Base-by-base conservation (phyloP, 2,113 vertebrate species). In the Harpagus bidentatus region DNA sequence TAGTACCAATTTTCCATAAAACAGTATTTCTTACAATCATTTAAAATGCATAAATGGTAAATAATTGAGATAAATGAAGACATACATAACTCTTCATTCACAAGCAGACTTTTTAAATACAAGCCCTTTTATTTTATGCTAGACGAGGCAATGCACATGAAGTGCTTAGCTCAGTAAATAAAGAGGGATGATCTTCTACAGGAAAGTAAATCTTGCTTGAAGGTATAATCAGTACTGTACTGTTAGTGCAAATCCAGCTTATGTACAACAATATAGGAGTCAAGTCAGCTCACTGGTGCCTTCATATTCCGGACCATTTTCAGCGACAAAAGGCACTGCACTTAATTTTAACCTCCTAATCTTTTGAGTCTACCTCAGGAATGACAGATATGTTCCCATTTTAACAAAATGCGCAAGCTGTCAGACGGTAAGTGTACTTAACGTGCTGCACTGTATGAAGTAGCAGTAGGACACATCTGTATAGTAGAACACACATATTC, bases 141-240 rank as follows among this genome's bases (percentile, higher is more conserved):
- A 73, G 70, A 91, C 28, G 82, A 95, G 73, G 82, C 42, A 87
- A 40, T 61, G 55, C 43, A 47, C 1, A 2, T 78, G 65, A 84
- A 92, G 48, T 93, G 25, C 89, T 88, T 95, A 88, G 58, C 63
- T 95, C 73, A 74, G 66, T 92, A 94, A 96, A 94, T 94, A 95
- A 88, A 96, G 82, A 95, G 36, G 45, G 84, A 93, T 95, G 76
- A 96, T 95, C 71, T 90, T 93, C 56, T 94, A 56, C 53, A 92
- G 70, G 53, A 84, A 90, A 94, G 66, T 89, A 97, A 93, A 88
- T 95, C 92, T 96, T 91, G 50, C 90, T 95, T 84, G 76, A 94
- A 95, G 62, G 32, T 93, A 83, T 93, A 96, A 95, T 95, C 90
- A 93, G 77, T 70, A 72, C 80, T 62, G 32, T 78, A 73, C 50